These are phyloP conservation scores for Ashinkailepas kermadecensis DNA, from an alignment of 2,888 invertebrate genomes.

Conservation along the genomic window DNA sequence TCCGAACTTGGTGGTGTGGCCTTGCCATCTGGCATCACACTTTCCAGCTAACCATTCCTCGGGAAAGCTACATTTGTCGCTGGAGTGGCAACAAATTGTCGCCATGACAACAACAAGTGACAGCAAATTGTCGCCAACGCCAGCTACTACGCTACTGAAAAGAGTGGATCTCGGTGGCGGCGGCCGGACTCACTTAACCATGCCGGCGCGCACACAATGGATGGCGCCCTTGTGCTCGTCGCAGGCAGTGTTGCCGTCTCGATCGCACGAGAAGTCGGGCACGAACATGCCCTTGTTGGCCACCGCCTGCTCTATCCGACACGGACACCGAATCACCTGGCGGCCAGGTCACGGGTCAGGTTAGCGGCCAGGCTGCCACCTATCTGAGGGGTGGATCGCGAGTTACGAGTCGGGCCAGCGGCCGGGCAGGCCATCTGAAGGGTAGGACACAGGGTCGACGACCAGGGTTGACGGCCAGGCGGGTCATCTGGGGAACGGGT, in stretches of 20 bases:
- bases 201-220: constrained; percentile 86
- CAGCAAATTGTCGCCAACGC: too few relatives aligned
- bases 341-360: not conserved
- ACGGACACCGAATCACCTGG: constrained; percentile 62
- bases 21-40: too few relatives aligned
- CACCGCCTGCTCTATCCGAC: constrained; percentile 80
- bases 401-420: not conserved
- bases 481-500: constrained; percentile 38
- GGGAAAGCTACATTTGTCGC: too few relatives aligned
- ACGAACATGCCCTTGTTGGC: constrained; percentile 86
- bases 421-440: too few relatives aligned
- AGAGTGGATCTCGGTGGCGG: too few relatives aligned
- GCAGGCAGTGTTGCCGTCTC: constrained; percentile 76
- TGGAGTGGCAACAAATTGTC: too few relatives aligned
- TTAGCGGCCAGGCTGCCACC: not conserved
- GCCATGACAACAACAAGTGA: too few relatives aligned
- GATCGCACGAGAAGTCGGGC: constrained; percentile 84
- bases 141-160: too few relatives aligned
- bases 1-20: too few relatives aligned
- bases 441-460: too few relatives aligned
- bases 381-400: not conserved
- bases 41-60: too few relatives aligned
- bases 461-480: constrained; percentile 30
- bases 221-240: constrained; percentile 79
- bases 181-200: constrained; percentile 64